Evolutionary conservation across 2,797 vertebrate genomes (phyloP), one percentile per base, ranked within the genome.

Genomic region (Echiichthys vipera): DNA sequence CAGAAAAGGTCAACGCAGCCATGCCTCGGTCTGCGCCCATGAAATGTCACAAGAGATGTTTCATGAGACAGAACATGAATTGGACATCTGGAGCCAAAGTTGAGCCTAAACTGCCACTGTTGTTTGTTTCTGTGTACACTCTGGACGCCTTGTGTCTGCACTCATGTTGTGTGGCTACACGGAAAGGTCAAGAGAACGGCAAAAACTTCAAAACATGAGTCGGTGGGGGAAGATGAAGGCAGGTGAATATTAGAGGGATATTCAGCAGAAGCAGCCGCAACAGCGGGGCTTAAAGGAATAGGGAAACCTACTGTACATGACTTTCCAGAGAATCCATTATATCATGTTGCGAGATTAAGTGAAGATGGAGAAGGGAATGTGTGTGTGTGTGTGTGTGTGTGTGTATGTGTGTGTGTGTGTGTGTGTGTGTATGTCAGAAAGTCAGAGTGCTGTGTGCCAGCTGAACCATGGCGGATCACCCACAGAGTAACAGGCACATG

Each of bases 151-250:
- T 5, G 13, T n/a, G 32, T 67, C 57, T 65, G 59, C 22, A 37
- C 45, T 72, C n/a, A 29, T 65, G 58, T 37, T 69, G 43, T 17
- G 67, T 70, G 12, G 25, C 40, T 43, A 40, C 67, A 77, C 39
- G 42, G 55, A 80, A 80, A 88, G 84, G 76, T 88, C 71, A 81
- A 36, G 56, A 55, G 30, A 85, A 63, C 58, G 57, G 65, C 58
- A 76, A 86, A 74, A 74, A 66, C 51, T 62, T 81, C 14, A 59
- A 47, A 85, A 72, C n/a, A 78, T 68, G 0, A 80, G 62, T 61
- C 77, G 82, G 80, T 5, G 22, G 43, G 72, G 66, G 70, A 47
- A 77, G 40, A 69, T 42, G 14, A 30, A 75, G 45, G 59, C 49
- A 43, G 65, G 55, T 65, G 64, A 67, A 58, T 73, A 69, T 57